Base-by-base conservation (phyloP, 2,888 invertebrate genomes). In the Cheilosia vernalis region DNA sequence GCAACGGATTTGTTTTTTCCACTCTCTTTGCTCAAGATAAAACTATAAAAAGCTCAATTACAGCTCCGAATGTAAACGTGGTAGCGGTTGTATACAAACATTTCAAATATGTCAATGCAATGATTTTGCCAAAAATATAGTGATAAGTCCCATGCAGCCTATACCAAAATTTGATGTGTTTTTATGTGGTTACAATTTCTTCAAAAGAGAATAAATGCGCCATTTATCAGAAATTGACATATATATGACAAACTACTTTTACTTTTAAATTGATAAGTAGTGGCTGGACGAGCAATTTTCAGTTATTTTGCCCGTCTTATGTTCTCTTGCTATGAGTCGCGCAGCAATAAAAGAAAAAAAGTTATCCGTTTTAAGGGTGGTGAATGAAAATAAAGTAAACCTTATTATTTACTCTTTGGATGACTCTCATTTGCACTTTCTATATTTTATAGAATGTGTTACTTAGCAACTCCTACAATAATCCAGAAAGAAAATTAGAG, bases 311-410 rank as follows among this genome's bases (percentile, higher is more conserved):
- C 10, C 3, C 2, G 13, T 37, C 37, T 3, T 30, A 17, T 7
- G 9, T n/a, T 30, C 4, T n/a, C 10, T 17, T 55, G 13, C 10
- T 1, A 58, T 58, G 58, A 58, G 37, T 40, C 58, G 58, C 7
- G 40, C 40, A 5, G 40, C n/a, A 15, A 13, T n/a, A n/a, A 58
- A 24, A 19, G 58, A 58, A 24, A 58, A 58, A 37, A 58, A 58
- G 21, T 21, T 58, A n/a, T 40, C 40, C 6, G 15, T 58, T 15
- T 7, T 58, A 37, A 37, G 37, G 40, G 58, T 58, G 21, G 40
- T 58, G n/a, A 58, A 58, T 19, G 58, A 58, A 40, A 40, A 58
- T 5, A 58, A 33, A 37, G 58, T 58, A 58, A 15, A 13, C 19
- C 13, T 10, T 33, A 13, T 19, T 56, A 19, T 56, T 37, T 13